These are phyloP conservation scores for Eustalomyia histrio DNA, from an alignment of 2,888 invertebrate species.

Conservation along the genomic window DNA sequence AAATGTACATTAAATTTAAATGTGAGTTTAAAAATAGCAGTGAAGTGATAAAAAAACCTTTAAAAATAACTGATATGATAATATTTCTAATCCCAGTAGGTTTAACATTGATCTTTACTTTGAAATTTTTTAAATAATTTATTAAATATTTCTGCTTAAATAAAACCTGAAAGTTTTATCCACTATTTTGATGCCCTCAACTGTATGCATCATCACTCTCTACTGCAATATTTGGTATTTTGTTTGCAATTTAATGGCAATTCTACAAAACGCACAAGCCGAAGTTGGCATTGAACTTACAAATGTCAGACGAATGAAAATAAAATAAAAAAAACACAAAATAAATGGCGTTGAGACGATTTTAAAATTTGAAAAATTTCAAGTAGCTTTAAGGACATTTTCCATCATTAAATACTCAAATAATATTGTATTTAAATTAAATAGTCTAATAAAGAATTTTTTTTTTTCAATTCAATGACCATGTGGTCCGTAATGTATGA, in stretches of 20 bases:
- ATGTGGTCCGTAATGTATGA: neutral
- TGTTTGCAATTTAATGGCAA: slow-evolving; percentile 31
- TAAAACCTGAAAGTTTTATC: too few relatives aligned
- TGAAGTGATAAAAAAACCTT: too few relatives aligned
- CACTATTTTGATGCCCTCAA: neutral
- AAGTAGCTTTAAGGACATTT: neutral
- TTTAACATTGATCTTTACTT: too few relatives aligned
- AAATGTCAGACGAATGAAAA: slow-evolving; percentile 39
- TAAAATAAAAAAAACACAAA: slow-evolving; percentile 9
- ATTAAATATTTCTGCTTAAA: too few relatives aligned
- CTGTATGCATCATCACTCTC: neutral
- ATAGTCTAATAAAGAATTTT: neutral
- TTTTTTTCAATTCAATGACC: neutral
- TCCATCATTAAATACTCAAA: too few relatives aligned
- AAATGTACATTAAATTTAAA: neutral
- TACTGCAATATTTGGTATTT: too few relatives aligned
- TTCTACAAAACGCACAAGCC: slow-evolving; percentile 24
- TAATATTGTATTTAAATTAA: too few relatives aligned
- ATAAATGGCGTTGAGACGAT: slow-evolving; percentile 26
- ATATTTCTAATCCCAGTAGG: too few relatives aligned
- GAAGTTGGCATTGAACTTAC: slow-evolving; percentile 49
- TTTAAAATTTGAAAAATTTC: neutral
- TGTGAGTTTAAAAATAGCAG: neutral
- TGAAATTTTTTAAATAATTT: too few relatives aligned
- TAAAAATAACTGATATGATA: too few relatives aligned